Evolutionary conservation across 2,888 invertebrate genomes (phyloP).

Genomic region (Rotaria macrura): DNA sequence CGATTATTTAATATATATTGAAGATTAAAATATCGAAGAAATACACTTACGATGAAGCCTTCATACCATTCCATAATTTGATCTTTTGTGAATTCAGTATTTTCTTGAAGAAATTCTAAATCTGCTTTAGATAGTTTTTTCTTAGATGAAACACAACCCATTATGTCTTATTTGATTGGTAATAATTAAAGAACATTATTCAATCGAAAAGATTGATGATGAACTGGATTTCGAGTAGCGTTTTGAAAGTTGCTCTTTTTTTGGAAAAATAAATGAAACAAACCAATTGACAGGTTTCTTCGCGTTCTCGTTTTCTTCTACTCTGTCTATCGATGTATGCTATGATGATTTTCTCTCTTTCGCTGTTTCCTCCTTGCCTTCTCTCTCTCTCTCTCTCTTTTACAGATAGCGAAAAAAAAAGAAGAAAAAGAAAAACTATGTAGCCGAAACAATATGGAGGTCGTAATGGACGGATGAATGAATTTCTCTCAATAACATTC

Average conservation of each 20-base stretch:
- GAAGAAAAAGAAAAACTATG: neutral
- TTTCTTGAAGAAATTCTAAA: constrained; percentile 27
- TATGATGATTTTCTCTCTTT: neutral
- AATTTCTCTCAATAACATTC: neutral
- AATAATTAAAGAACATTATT: neutral
- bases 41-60: constrained; percentile 23
- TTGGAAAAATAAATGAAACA: neutral
- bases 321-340: neutral
- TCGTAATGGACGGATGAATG: neutral
- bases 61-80: constrained; percentile 32
- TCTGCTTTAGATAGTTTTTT: constrained; percentile 29
- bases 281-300: neutral
- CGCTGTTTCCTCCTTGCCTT: neutral
- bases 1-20: neutral
- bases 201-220: too few species aligned
- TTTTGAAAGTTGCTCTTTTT: neutral
- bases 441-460: neutral
- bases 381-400: neutral
- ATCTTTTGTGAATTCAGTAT: constrained; percentile 28
- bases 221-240: too few species aligned
- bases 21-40: neutral
- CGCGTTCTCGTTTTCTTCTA: neutral
- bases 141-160: constrained; percentile 29
- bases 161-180: neutral
- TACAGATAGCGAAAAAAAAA: neutral